Percentiles rank a stretch among this genome's conserved stretches.
Evolutionary conservation across 2,797 vertebrate species (phyloP).

Genomic region (Nothura maculosa): DNA sequence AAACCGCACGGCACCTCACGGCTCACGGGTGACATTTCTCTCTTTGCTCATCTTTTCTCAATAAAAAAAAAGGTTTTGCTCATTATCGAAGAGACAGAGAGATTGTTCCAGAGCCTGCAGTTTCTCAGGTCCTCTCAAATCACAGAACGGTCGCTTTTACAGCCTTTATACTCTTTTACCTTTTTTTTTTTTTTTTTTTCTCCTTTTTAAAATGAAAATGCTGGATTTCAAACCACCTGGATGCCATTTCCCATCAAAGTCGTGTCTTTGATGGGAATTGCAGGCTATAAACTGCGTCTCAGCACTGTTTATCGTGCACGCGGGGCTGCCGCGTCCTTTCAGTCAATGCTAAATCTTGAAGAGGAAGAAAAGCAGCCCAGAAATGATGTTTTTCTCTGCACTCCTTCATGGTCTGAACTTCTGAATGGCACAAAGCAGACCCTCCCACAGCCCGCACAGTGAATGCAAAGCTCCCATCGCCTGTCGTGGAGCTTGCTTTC

Average conservation of each 20-base stretch:
- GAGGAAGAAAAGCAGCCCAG: background rate
- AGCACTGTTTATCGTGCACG: background rate
- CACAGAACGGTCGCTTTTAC: background rate
- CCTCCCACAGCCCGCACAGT: background rate
- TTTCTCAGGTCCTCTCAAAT: background rate
- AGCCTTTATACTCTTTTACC: background rate
- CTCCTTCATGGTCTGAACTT: background rate
- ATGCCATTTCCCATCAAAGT: background rate
- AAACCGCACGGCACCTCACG: background rate
- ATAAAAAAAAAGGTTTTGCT: background rate
- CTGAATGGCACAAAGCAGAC: background rate
- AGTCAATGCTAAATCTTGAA: conserved; percentile 11
- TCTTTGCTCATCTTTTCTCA: background rate
- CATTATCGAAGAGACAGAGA: background rate
- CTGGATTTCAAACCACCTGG: background rate
- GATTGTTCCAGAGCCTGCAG: background rate
- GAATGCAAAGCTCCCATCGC: conserved; percentile 20
- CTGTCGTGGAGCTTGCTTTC: background rate
- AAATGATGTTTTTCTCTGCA: conserved; percentile 32
- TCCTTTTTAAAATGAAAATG: too few species aligned
- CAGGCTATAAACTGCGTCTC: background rate
- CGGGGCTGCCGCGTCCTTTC: background rate
- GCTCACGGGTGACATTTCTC: background rate
- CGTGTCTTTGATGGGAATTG: background rate
- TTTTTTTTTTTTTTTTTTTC: too few species aligned